Evolutionary conservation across 2,797 vertebrate genomes (phyloP).

Genomic region (Apogon hyalosoma): DNA sequence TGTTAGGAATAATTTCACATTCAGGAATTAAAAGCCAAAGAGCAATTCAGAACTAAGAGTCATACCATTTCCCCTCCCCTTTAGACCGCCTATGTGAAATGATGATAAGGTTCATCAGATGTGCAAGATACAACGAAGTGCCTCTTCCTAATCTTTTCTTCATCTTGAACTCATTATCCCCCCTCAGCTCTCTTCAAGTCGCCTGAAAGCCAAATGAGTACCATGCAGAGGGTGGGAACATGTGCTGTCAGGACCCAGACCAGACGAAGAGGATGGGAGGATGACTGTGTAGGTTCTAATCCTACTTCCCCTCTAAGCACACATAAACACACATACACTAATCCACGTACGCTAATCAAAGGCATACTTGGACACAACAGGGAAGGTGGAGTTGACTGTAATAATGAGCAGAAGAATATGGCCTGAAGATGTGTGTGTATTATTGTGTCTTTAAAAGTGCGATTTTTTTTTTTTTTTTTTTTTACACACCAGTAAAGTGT

Average conservation of each 20-base stretch:
- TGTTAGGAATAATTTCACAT: background rate
- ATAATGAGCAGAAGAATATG: constrained; percentile 59
- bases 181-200: constrained; percentile 30
- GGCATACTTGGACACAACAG: constrained; percentile 55
- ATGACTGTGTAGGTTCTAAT: constrained; percentile 46
- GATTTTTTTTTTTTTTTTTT: constrained; percentile 12
- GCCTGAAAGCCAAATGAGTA: constrained; percentile 72
- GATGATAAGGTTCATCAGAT: constrained; percentile 38
- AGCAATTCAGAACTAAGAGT: background rate
- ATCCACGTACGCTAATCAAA: constrained; percentile 66
- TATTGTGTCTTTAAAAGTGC: constrained; percentile 14
- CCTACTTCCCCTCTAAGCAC: constrained; percentile 41
- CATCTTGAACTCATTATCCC: constrained; percentile 78
- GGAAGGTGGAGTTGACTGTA: constrained; percentile 44
- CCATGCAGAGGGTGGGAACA: constrained; percentile 66
- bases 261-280: constrained; percentile 37
- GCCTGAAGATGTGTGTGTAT: constrained; percentile 44
- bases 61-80: constrained; percentile 16
- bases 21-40: constrained; percentile 1
- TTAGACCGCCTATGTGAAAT: constrained; percentile 17
- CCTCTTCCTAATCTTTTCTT: constrained; percentile 48
- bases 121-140: constrained; percentile 7
- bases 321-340: constrained; percentile 24
- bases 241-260: constrained; percentile 50
- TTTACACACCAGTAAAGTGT: constrained; percentile 23